Percentiles rank a stretch among this genome's conserved stretches.
Conservation (phyloP, 2,797 vertebrate genomes). For the Champsocephalus gunnari region DNA sequence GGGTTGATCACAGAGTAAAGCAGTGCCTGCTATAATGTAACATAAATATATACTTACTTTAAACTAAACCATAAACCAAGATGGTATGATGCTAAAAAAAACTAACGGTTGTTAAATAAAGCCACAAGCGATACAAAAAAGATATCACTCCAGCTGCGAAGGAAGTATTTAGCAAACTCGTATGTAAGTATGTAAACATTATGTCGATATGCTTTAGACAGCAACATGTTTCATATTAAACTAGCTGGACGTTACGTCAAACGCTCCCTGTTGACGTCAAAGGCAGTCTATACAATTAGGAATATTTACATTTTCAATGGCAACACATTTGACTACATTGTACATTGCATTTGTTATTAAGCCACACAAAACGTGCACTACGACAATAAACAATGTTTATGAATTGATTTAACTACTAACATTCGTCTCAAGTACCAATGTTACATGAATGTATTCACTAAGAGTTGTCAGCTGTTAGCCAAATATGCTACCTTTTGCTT, state of each 20-base stretch:
- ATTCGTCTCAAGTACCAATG: neutral
- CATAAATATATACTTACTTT: neutral
- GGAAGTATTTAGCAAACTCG: neutral
- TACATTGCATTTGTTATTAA: neutral
- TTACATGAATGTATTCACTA: neutral
- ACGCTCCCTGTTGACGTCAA: conserved; percentile 47
- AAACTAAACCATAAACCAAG: neutral
- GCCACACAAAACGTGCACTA: neutral
- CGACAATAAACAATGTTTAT: neutral
- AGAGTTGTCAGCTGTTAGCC: conserved; percentile 72
- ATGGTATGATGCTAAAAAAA: neutral
- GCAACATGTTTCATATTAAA: neutral
- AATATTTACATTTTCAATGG: neutral
- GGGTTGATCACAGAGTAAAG: neutral
- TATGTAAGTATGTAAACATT: fast-evolving
- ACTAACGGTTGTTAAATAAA: neutral
- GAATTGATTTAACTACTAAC: neutral
- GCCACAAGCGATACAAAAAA: neutral
- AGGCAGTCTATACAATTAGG: neutral
- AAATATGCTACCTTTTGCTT: conserved; percentile 57
- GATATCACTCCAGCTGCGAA: neutral
- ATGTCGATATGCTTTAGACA: neutral
- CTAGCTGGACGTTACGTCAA: conserved; percentile 43
- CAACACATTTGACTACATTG: neutral
- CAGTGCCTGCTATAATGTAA: neutral